A percentile compares a stretch with the other conserved stretches of the same genome.
Conservation (phyloP, 2,797 vertebrate species). For the Choloepus didactylus region DNA sequence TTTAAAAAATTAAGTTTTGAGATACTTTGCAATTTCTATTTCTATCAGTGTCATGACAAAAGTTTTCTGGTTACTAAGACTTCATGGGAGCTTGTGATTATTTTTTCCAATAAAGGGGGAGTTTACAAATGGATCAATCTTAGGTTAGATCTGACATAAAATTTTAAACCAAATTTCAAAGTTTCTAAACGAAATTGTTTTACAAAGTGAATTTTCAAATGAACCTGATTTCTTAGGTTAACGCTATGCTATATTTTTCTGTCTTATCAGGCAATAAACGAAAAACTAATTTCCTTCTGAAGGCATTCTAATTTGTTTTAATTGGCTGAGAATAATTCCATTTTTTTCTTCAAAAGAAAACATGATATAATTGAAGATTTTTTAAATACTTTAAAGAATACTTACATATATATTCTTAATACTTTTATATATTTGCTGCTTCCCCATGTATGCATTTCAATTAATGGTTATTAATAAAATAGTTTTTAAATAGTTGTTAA, state of each 20-base stretch:
- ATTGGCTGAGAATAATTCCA: not conserved
- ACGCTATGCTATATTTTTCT: not conserved
- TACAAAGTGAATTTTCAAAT: not conserved
- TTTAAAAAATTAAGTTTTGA: not conserved
- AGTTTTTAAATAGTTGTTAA: not conserved
- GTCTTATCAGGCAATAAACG: not conserved
- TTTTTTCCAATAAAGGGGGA: not conserved
- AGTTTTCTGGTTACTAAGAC: not conserved
- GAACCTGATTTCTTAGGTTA: not conserved
- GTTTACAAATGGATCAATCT: not conserved
- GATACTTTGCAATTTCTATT: not conserved
- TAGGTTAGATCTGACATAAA: not conserved
- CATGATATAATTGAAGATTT: not conserved
- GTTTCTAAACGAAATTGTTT: not conserved
- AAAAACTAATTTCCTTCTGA: not conserved
- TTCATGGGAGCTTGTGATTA: not conserved
- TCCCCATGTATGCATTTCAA: not conserved
- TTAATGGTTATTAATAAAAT: not conserved
- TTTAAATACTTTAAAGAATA: no score
- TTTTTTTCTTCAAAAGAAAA: not conserved
- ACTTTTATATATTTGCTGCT: not conserved
- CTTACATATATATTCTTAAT: not conserved
- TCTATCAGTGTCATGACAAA: not conserved
- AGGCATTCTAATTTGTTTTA: not conserved
- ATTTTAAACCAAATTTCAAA: not conserved